Conservation (phyloP, 2,797 vertebrate genomes). For the Alectoris magna region DNA sequence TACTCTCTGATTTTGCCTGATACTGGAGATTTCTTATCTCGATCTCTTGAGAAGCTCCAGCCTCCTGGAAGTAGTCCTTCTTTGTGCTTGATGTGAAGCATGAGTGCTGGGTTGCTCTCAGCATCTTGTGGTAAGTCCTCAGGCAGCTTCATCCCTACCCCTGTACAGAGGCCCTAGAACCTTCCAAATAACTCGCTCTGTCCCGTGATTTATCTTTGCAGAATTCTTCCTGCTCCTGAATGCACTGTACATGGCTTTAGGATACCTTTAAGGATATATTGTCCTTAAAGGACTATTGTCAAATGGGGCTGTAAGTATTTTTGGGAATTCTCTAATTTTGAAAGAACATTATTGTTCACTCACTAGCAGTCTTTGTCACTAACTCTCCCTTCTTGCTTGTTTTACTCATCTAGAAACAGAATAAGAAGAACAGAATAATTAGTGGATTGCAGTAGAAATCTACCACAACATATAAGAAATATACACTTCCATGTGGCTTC, state of each 20-base stretch:
- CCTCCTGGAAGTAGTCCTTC: background rate
- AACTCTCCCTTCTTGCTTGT: background rate
- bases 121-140: background rate
- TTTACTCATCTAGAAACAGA: background rate
- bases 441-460: background rate
- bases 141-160: background rate
- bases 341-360: background rate
- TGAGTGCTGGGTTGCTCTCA: background rate
- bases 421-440: background rate
- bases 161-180: background rate
- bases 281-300: background rate
- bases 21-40: fast-evolving
- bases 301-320: background rate
- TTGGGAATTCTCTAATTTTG: background rate
- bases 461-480: background rate
- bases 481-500: background rate
- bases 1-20: background rate
- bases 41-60: background rate
- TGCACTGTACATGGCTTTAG: fast-evolving
- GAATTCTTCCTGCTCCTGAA: background rate
- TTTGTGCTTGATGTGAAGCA: background rate
- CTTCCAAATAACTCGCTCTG: background rate
- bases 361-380: fast-evolving
- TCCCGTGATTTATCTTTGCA: background rate
- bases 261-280: background rate